These are phyloP conservation scores for Rhyzopertha dominica DNA, from an alignment of 1,140 invertebrate species.

Conservation along the genomic window DNA sequence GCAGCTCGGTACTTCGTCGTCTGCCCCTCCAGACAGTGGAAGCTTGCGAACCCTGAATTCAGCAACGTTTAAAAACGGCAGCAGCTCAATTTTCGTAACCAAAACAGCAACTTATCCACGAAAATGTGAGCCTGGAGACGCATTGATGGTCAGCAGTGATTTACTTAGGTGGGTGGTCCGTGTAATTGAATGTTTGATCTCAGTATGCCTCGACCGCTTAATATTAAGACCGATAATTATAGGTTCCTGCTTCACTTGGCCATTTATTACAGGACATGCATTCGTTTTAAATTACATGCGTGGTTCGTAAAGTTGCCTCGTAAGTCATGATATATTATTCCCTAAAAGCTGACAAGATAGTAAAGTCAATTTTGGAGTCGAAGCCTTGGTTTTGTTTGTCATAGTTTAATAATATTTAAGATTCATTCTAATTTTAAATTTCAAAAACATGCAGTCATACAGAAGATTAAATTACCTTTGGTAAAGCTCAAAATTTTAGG, in stretches of 20 bases:
- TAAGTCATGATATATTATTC: too few species aligned
- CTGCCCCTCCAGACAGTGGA: neutral
- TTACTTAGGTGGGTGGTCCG: slow-evolving; percentile 39
- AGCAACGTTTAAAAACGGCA: neutral
- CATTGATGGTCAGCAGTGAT: slow-evolving; percentile 25
- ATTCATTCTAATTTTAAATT: too few species aligned
- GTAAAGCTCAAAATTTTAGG: too few species aligned
- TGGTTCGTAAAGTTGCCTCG: too few species aligned
- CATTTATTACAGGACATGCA: slow-evolving; percentile 28
- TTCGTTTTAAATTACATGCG: slow-evolving; percentile 26
- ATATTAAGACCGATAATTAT: slow-evolving; percentile 39
- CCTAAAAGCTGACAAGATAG: too few species aligned
- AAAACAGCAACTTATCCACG: slow-evolving; percentile 1
- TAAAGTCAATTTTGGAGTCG: too few species aligned
- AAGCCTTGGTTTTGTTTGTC: too few species aligned
- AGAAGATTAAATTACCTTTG: too few species aligned
- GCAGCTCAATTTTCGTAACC: neutral
- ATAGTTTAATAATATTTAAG: too few species aligned
- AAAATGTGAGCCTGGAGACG: slow-evolving; percentile 9
- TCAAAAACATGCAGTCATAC: too few species aligned
- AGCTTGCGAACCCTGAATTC: neutral
- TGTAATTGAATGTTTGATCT: slow-evolving; percentile 39
- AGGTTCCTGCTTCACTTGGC: slow-evolving; percentile 30
- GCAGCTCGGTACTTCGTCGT: neutral
- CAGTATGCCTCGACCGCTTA: slow-evolving; percentile 21